phyloP scores from a whole-genome alignment of 2,113 vertebrate species.

The Cyanoderma ruficeps region DNA sequence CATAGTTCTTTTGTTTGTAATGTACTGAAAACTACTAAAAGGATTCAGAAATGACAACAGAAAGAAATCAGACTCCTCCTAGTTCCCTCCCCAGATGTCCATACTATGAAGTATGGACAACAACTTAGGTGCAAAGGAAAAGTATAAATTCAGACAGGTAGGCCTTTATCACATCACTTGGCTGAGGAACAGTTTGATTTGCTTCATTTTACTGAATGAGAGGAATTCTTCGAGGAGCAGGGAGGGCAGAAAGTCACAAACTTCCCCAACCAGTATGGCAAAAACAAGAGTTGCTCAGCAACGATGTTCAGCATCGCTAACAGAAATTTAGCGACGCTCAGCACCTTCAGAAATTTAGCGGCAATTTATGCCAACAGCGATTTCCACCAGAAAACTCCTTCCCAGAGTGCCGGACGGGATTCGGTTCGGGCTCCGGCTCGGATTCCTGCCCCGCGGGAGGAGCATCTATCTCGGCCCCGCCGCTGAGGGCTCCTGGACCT shows the following conservation, averaged over 20 bases:
- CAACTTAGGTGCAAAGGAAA: neutral
- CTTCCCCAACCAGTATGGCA: fast-evolving
- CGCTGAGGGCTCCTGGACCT: fast-evolving
- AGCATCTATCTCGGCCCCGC: neutral
- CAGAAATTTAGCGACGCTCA: too few relatives aligned
- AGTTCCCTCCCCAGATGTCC: neutral
- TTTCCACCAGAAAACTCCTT: neutral
- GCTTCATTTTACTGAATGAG: neutral
- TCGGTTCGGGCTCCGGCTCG: fast-evolving
- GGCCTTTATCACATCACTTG: neutral
- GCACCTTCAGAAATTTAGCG: neutral
- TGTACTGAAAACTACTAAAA: neutral
- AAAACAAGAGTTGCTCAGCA: neutral
- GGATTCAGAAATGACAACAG: neutral
- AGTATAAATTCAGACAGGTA: neutral
- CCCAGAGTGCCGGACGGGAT: fast-evolving
- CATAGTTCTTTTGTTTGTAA: neutral
- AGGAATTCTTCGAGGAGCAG: neutral
- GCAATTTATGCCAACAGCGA: neutral
- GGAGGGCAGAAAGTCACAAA: fast-evolving
- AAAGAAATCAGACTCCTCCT: neutral
- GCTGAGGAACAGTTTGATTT: neutral
- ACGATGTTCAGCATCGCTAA: neutral
- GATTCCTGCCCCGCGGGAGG: too few relatives aligned
- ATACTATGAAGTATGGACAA: neutral